Base-by-base conservation (phyloP, 2,797 vertebrate species). In the Coregonus suidteri region DNA sequence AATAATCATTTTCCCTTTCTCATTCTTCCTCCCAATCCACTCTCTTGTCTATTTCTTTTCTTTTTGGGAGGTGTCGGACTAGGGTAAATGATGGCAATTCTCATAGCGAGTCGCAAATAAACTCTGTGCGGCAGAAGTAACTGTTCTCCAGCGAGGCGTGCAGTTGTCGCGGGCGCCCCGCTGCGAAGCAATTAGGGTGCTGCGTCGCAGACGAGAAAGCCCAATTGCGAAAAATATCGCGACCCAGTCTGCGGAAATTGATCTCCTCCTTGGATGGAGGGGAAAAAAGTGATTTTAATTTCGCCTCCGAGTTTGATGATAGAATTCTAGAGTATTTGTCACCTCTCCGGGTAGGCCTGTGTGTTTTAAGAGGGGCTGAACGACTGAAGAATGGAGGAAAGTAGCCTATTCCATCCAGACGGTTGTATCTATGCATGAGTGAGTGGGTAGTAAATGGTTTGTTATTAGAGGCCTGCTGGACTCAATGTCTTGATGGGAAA, bases 1-100 rank as follows among this genome's bases (percentile, higher is more conserved):
- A 92, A 79, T 77, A 90, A 91, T 86, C 87, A 88, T 86, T 88
- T 85, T 87, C 81, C 86, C 88, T 93, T 88, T 89, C 85, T 92
- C 90, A 84, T 88, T 89, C 86, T 88, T 87, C 84, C 86, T 25
- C 83, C 87, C 87, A 82, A 88, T 90, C 91, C 88, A 86, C 84
- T 64, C 87, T 91, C 89, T 92, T 91, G 90, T 90, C 89, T 88
- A 88, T 93, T 91, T 91, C 90, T 89, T 88, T 91, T 93, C 89
- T 90, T 93, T 90, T 91, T 83, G 85, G 88, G 90, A 87, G 90
- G 89, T 86, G 89, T 90, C 85, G 85, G 88, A 85, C 86, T 89
- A 93, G 90, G 93, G 90, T 94, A 95, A 95, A 95, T 95, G 92
- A 94, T 92, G 94, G 94, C 94, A 95, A 95, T 95, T 95, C 94